Evolutionary conservation across 1,140 invertebrate species (phyloP).

Genomic region (Campoletis sonorensis): DNA sequence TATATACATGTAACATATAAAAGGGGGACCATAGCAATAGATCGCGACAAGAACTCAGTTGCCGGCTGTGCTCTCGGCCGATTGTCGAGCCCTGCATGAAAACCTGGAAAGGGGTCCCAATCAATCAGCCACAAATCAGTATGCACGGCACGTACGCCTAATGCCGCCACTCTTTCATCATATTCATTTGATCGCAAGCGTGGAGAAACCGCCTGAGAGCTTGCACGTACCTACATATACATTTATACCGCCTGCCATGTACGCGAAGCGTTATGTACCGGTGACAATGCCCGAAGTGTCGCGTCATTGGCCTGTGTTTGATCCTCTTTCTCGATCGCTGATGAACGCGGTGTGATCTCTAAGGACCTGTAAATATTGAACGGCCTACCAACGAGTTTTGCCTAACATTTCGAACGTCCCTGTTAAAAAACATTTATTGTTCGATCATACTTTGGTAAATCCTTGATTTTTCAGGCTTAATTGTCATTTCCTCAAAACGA

Average conservation of each 20-base stretch:
- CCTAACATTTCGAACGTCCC: background rate
- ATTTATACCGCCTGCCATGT: conserved; percentile 21
- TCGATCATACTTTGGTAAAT: too few species aligned
- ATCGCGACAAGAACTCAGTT: conserved; percentile 42
- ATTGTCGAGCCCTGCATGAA: conserved; percentile 57
- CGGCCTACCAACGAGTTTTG: background rate
- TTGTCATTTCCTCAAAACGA: too few species aligned
- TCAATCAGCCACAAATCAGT: conserved; percentile 77
- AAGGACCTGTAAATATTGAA: background rate
- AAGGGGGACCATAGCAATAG: conserved; percentile 32
- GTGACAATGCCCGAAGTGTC: conserved; percentile 22
- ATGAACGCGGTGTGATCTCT: background rate
- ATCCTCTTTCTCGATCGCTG: background rate
- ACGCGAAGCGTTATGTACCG: background rate
- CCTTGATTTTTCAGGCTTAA: too few species aligned
- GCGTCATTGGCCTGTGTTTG: conserved; percentile 22
- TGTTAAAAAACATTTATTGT: too few species aligned
- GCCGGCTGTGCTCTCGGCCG: conserved; percentile 43
- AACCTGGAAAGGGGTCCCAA: conserved; percentile 73
- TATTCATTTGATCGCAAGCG: conserved; percentile 74
- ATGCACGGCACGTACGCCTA: conserved; percentile 76
- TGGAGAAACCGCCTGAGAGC: conserved; percentile 16
- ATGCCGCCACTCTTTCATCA: conserved; percentile 77
- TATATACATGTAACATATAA: background rate
- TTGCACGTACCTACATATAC: conserved; percentile 31